Evolutionary conservation across 2,888 invertebrate genomes (phyloP), one percentile per base, ranked within the genome.

Genomic region (Philopedon plagiatum): DNA sequence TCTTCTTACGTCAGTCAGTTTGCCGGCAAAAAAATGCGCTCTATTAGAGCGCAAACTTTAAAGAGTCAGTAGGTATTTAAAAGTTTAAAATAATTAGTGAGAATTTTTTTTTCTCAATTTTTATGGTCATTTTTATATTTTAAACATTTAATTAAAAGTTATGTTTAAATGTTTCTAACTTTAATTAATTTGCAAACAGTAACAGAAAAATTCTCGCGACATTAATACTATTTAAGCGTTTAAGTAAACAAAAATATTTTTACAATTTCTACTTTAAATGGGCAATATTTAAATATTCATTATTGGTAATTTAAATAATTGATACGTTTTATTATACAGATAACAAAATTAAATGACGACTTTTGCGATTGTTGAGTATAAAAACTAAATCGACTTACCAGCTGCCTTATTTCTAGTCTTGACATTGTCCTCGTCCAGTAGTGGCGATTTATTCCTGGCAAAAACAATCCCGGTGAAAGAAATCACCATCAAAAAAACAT

Each of bases 351-450:
- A n/a, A n/a, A n/a, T n/a, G n/a, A n/a, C n/a, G n/a, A n/a, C n/a
- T n/a, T 54, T 54, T 9, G 29, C 29, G 29, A 8, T 8, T 54
- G 18, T 2, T n/a, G 29, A 1, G 46, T 23, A 32, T 9, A 37
- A 39, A 37, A 41, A 19, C 13, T 11, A 32, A 41, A 41, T 44
- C 3, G 26, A 78, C 79, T 74, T 77, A 84, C 84, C 84, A 79
- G 84, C 83, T 23, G 83, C 81, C 76, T 82, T 84, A 73, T 83
- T 83, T 76, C 81, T 80, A 13, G 80, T 79, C 69, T 81, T 81
- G 39, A 78, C 75, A 44, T 77, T 78, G 37, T 82, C 83, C 26
- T 84, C 84, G 64, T 82, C 82, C 26, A 83, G 58, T 18, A 84
- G 77, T n/a, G 84, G 84, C 56, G 83, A 76, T 71, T 80, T 82